A percentile compares a stretch with the other conserved stretches of the same genome.
phyloP scores from a whole-genome alignment of 2,888 invertebrate species.

The Epinotia ramella region DNA sequence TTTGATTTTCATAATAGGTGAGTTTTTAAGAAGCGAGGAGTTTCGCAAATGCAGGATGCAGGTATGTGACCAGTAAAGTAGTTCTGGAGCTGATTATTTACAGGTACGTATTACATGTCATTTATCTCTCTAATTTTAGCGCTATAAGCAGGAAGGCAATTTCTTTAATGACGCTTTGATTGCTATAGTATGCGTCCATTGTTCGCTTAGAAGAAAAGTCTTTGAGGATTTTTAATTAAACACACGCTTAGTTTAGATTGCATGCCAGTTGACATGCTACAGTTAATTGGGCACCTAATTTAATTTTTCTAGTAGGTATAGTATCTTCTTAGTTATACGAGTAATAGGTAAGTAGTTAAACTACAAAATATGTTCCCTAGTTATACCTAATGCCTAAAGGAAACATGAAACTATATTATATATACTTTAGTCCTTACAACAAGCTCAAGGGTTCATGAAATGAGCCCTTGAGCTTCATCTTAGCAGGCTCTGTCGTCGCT shows the following conservation, averaged over 20 bases:
- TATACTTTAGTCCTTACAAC: too few relatives aligned
- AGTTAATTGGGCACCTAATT: constrained; percentile 1
- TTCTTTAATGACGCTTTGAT: constrained; percentile 62
- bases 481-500: too few relatives aligned
- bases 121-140: constrained; percentile 37
- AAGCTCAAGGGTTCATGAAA: too few relatives aligned
- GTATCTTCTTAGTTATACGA: too few relatives aligned
- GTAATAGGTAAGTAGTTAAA: too few relatives aligned
- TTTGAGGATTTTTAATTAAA: constrained; percentile 39
- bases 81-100: neutral
- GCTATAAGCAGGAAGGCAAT: constrained; percentile 55
- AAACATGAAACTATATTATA: too few relatives aligned
- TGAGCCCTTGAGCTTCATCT: too few relatives aligned
- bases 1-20: neutral
- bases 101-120: constrained; percentile 1
- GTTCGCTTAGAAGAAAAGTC: constrained; percentile 52
- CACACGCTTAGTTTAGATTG: constrained; percentile 12
- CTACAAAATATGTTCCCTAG: too few relatives aligned
- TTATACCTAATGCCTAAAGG: too few relatives aligned
- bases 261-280: neutral
- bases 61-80: too few relatives aligned
- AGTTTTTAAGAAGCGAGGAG: neutral
- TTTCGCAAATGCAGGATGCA: neutral
- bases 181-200: constrained; percentile 60
- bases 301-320: constrained; percentile 18